A percentile compares a stretch with the other conserved stretches of the same genome.
phyloP scores from a whole-genome alignment of 2,888 invertebrate genomes.

The Malachius bipustulatus region DNA sequence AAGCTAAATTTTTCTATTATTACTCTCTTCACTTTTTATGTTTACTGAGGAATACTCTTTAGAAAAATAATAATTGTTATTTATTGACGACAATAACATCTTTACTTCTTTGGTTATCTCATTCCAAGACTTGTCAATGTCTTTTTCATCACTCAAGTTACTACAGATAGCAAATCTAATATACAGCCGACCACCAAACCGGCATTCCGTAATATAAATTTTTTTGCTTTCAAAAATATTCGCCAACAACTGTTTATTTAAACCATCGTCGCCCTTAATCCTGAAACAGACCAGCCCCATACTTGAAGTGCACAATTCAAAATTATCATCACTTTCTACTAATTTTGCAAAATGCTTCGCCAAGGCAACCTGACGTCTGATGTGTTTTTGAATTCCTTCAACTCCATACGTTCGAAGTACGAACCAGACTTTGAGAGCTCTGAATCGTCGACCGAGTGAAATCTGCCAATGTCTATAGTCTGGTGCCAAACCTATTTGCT shows the following conservation, averaged over 20 bases:
- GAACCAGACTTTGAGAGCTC: constrained; percentile 87
- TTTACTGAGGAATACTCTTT: no score
- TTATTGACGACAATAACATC: no score
- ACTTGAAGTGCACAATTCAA: constrained; percentile 51
- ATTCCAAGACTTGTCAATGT: constrained; percentile 62
- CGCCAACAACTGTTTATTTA: constrained; percentile 59
- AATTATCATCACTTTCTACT: constrained; percentile 60
- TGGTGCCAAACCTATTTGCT: constrained; percentile 49
- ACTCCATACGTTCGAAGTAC: constrained; percentile 74
- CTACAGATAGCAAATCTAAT: constrained; percentile 78
- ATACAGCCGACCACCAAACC: constrained; percentile 52
- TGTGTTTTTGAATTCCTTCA: constrained; percentile 64
- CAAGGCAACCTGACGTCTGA: constrained; percentile 61
- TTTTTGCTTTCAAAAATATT: constrained; percentile 62
- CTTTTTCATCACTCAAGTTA: constrained; percentile 51
- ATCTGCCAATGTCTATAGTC: constrained; percentile 79
- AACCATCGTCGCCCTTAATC: constrained; percentile 58
- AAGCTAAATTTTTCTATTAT: no score
- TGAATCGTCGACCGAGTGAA: constrained; percentile 76
- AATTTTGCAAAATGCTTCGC: constrained; percentile 70
- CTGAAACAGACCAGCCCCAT: constrained; percentile 78
- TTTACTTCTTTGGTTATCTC: no score
- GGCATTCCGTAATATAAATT: constrained; percentile 72
- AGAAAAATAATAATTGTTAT: no score
- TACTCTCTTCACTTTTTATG: no score